These are phyloP conservation scores for Colossoma macropomum DNA, from an alignment of 2,113 vertebrate genomes.

Conservation along the genomic window DNA sequence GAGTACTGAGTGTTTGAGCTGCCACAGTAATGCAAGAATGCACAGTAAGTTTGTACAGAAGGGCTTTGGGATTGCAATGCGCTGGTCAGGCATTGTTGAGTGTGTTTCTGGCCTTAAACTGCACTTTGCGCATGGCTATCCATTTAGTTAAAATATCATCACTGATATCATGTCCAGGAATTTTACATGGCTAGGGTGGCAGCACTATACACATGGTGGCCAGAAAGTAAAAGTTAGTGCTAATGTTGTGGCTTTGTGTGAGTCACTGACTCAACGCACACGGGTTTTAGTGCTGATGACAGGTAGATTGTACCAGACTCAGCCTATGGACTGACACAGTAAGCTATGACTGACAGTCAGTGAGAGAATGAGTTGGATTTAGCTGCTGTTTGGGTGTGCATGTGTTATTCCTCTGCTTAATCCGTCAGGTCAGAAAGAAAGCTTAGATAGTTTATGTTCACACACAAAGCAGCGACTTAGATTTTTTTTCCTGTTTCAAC, in stretches of 20 bases:
- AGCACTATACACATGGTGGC: not conserved
- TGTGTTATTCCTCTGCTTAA: conserved; percentile 28
- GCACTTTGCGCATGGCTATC: too few relatives aligned
- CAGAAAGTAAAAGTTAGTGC: not conserved
- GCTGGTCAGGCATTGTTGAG: too few relatives aligned
- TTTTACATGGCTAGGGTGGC: too few relatives aligned
- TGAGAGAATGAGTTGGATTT: not conserved
- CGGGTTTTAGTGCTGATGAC: not conserved
- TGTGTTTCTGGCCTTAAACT: too few relatives aligned
- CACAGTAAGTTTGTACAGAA: too few relatives aligned
- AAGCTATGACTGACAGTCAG: not conserved
- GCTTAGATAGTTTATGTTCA: conserved; percentile 15
- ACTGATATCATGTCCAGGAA: too few relatives aligned
- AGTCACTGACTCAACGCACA: not conserved
- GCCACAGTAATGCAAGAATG: too few relatives aligned
- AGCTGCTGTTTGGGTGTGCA: conserved; percentile 26
- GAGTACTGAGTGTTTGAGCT: too few relatives aligned
- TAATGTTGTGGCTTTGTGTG: not conserved
- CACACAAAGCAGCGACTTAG: conserved; percentile 49
- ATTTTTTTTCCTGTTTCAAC: conserved; percentile 73
- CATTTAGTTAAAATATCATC: too few relatives aligned
- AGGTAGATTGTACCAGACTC: not conserved
- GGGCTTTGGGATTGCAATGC: too few relatives aligned
- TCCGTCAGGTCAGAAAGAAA: conserved; percentile 35
- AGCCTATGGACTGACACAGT: too few relatives aligned